Evolutionary conservation across 1,140 invertebrate genomes (phyloP).

Genomic region (Lepidotrigona ventralis): DNA sequence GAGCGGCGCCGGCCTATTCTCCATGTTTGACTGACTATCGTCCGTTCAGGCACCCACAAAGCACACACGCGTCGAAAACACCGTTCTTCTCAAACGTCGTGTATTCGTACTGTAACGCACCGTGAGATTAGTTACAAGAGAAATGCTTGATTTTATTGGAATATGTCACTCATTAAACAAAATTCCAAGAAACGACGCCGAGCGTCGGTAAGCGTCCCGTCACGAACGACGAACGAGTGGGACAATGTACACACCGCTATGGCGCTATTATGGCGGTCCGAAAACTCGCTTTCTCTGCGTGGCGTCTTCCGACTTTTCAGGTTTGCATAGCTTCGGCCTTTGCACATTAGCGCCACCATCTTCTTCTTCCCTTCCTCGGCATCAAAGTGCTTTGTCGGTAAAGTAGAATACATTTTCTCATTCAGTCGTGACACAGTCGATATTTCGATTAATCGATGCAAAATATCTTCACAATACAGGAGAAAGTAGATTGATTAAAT

Average conservation of each 20-base stretch:
- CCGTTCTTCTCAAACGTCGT: background rate
- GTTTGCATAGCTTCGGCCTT: conserved; percentile 55
- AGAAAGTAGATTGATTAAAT: background rate
- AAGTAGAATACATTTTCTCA: background rate
- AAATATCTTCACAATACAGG: background rate
- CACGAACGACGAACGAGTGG: conserved; percentile 60
- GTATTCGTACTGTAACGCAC: background rate
- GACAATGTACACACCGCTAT: conserved; percentile 70
- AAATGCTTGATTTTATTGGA: background rate
- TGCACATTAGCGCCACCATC: conserved; percentile 65
- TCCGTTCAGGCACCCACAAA: conserved; percentile 38
- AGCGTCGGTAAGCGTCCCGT: conserved; percentile 78
- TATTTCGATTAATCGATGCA: background rate
- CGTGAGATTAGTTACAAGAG: background rate
- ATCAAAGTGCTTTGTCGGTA: background rate
- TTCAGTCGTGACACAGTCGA: background rate
- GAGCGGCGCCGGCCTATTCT: conserved; percentile 82
- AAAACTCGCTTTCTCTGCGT: conserved; percentile 66
- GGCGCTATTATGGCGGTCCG: conserved; percentile 71
- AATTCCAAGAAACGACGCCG: conserved; percentile 68
- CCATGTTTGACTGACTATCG: conserved; percentile 75
- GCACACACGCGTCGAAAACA: conserved; percentile 33
- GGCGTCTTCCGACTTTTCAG: conserved; percentile 63
- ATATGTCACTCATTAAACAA: conserved; percentile 26
- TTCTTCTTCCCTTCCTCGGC: background rate